phyloP scores from a whole-genome alignment of 2,797 vertebrate genomes.

The Gymnothorax javanicus region DNA sequence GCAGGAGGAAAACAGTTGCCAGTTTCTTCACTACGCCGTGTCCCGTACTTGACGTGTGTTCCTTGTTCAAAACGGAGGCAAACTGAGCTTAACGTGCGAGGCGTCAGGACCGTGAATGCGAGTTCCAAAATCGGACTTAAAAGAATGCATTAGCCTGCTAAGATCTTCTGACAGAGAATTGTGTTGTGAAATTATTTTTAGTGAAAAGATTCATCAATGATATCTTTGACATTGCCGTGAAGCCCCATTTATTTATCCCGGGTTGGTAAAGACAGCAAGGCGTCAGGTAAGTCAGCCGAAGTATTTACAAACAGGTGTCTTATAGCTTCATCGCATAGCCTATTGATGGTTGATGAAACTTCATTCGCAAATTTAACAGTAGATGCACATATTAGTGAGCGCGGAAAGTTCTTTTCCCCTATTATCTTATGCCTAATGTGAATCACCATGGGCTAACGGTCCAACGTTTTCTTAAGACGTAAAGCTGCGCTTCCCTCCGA shows the following conservation, averaged over 20 bases:
- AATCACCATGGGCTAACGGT: neutral
- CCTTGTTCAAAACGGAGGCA: slow-evolving; percentile 30
- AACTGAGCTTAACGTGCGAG: slow-evolving; percentile 21
- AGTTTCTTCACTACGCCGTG: slow-evolving; percentile 40
- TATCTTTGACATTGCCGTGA: slow-evolving; percentile 43
- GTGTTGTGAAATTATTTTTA: slow-evolving; percentile 17
- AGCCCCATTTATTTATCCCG: slow-evolving; percentile 55
- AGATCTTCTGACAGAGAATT: slow-evolving; percentile 38
- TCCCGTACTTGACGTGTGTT: slow-evolving; percentile 55
- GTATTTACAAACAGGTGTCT: slow-evolving; percentile 9
- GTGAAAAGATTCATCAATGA: slow-evolving; percentile 54
- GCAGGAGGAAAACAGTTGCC: slow-evolving; percentile 28
- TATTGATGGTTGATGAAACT: neutral
- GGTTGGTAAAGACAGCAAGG: slow-evolving; percentile 61
- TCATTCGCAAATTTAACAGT: neutral
- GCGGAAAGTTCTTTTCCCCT: neutral
- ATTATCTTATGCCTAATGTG: neutral
- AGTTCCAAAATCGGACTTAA: slow-evolving; percentile 4
- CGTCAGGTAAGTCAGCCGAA: slow-evolving; percentile 69
- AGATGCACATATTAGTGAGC: neutral
- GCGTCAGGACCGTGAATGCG: slow-evolving; percentile 5
- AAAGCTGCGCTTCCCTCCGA: neutral
- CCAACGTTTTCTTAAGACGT: neutral
- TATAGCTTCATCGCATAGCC: neutral
- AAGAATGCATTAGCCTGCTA: slow-evolving; percentile 40